A percentile compares a stretch with the other conserved stretches of the same genome.
Conservation (phyloP, 2,888 invertebrate species). For the Apamea crenata region DNA sequence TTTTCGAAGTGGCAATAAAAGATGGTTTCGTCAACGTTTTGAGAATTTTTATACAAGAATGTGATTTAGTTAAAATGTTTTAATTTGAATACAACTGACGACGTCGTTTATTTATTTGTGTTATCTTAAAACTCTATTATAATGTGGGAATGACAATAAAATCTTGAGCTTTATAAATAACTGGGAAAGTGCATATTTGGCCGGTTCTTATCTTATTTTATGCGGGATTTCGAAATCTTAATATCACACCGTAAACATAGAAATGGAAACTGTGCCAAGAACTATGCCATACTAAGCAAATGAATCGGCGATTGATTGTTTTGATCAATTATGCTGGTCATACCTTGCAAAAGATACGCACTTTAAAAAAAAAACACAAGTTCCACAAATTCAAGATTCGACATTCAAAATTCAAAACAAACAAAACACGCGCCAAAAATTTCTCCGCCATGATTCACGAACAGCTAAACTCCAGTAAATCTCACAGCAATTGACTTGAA, state of each 20-base stretch:
- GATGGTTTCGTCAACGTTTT: slow-evolving; percentile 46
- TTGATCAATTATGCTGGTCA: no score
- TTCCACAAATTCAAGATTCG: not conserved
- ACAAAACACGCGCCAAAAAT: slow-evolving; percentile 33
- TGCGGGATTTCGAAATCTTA: not conserved
- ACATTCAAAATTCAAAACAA: slow-evolving; percentile 17
- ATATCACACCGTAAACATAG: not conserved
- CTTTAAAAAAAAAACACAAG: not conserved
- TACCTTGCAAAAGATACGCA: not conserved
- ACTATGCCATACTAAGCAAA: not conserved
- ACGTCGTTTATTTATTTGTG: slow-evolving; percentile 26
- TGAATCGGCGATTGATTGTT: not conserved
- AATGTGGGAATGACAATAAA: slow-evolving; percentile 24
- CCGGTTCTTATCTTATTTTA: not conserved
- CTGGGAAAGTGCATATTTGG: not conserved
- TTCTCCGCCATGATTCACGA: slow-evolving; percentile 46
- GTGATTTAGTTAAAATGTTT: slow-evolving; percentile 48
- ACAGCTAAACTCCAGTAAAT: slow-evolving; percentile 37
- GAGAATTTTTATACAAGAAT: slow-evolving; percentile 35
- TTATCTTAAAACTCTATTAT: slow-evolving; percentile 34
- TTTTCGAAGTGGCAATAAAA: slow-evolving; percentile 63
- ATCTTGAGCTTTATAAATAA: slow-evolving; percentile 30
- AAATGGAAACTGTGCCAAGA: not conserved
- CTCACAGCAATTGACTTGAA: slow-evolving; percentile 42
- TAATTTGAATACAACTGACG: slow-evolving; percentile 51